phyloP scores from a whole-genome alignment of 2,888 invertebrate species.

The Melanostoma mellinum region DNA sequence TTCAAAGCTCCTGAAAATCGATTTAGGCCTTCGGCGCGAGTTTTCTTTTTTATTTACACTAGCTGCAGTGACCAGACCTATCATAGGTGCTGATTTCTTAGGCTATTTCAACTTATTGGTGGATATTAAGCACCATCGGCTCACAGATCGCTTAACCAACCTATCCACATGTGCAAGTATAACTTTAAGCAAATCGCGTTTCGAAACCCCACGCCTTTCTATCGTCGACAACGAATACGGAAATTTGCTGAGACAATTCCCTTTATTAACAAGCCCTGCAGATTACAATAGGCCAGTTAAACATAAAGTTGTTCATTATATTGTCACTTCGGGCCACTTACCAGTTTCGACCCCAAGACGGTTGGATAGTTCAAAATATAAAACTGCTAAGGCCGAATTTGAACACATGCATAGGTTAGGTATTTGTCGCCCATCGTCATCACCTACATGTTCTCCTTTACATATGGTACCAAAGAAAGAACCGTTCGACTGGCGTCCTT shows the following conservation, averaged over 20 bases:
- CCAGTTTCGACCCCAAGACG: background rate
- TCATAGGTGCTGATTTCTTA: background rate
- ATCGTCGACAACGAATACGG: too few species aligned
- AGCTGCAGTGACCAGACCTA: background rate
- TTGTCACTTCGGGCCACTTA: background rate
- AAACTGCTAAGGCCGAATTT: too few species aligned
- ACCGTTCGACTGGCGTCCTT: slow-evolving; percentile 14
- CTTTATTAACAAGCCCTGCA: too few species aligned
- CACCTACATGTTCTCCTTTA: background rate
- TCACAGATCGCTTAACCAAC: background rate
- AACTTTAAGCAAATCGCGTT: background rate
- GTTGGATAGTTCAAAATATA: too few species aligned
- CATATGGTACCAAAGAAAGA: slow-evolving; percentile 19
- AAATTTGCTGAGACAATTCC: too few species aligned
- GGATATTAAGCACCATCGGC: background rate
- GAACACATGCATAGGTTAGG: too few species aligned
- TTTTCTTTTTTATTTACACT: background rate
- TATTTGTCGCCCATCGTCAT: too few species aligned
- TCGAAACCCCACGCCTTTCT: too few species aligned
- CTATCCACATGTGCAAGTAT: background rate
- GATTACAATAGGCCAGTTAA: too few species aligned
- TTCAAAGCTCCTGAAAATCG: background rate
- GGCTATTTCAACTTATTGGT: background rate
- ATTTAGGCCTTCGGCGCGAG: background rate
- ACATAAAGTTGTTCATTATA: too few species aligned